A percentile compares a stretch with the other conserved stretches of the same genome.
phyloP scores from a whole-genome alignment of 2,888 invertebrate genomes.

The Phrixothrix hirtus region DNA sequence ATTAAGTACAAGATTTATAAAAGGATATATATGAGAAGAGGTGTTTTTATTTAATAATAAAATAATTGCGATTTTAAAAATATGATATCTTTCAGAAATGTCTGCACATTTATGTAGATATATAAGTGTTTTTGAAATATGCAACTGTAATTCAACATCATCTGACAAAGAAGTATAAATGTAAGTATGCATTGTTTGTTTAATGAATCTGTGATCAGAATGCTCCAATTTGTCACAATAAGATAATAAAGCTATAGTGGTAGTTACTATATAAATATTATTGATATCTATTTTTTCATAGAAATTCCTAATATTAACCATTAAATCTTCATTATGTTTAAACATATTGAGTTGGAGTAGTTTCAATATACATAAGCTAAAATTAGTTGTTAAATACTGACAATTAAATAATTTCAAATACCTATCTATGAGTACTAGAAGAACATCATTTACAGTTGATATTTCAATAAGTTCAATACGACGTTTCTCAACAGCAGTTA shows the following conservation, averaged over 20 bases:
- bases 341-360: not conserved
- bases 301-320: slow-evolving; percentile 1
- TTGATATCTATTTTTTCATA: not conserved
- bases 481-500: slow-evolving; percentile 3
- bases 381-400: slow-evolving; percentile 8
- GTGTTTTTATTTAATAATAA: slow-evolving; percentile 35
- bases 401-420: slow-evolving; percentile 19
- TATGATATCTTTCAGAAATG: slow-evolving; percentile 16
- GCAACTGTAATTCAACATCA: slow-evolving; percentile 15
- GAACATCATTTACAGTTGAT: not conserved
- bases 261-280: slow-evolving; percentile 11
- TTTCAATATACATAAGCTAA: slow-evolving; percentile 9
- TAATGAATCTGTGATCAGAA: slow-evolving; percentile 6
- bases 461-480: slow-evolving; percentile 3
- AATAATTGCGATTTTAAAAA: slow-evolving; percentile 38
- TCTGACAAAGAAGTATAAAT: not conserved
- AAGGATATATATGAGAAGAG: slow-evolving; percentile 34
- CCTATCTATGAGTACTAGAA: slow-evolving; percentile 35
- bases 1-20: slow-evolving; percentile 26
- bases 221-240: slow-evolving; percentile 1
- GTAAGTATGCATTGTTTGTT: not conserved
- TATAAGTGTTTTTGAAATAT: slow-evolving; percentile 29
- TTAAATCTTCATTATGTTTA: not conserved
- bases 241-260: slow-evolving; percentile 7
- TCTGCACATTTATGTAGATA: slow-evolving; percentile 32